These are phyloP conservation scores for Lepisosteus osseus DNA, from an alignment of 2,113 vertebrate species.

Conservation along the genomic window DNA sequence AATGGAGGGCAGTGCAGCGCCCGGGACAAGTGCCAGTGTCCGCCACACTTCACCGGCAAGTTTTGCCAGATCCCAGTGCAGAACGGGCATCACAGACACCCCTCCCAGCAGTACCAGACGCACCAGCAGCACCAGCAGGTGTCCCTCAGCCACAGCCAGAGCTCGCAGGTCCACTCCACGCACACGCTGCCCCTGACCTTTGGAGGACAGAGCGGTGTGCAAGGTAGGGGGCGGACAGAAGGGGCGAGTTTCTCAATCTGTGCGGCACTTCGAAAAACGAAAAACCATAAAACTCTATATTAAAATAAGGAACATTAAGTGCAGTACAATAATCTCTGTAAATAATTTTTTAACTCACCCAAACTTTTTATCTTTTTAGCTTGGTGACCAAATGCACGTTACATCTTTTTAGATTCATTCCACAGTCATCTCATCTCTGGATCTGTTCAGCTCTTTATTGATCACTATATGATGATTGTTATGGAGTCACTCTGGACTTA, in stretches of 20 bases:
- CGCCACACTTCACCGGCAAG: constrained; percentile 91
- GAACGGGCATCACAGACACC: constrained; percentile 55
- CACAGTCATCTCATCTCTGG: background rate
- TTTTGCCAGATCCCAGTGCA: constrained; percentile 89
- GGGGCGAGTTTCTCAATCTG: background rate
- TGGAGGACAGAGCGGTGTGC: constrained; percentile 78
- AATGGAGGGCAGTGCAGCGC: constrained; percentile 93
- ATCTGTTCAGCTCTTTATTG: background rate
- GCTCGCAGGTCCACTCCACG: constrained; percentile 85
- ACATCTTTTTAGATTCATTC: background rate
- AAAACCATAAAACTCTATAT: too few species aligned
- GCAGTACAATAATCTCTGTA: too few species aligned
- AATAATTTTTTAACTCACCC: too few species aligned
- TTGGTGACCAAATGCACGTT: background rate
- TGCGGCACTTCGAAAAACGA: too few species aligned
- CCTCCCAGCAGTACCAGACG: constrained; percentile 45
- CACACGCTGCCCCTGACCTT: constrained; percentile 91
- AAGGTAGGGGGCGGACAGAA: constrained; percentile 64
- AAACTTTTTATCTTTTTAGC: too few species aligned
- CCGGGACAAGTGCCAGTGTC: constrained; percentile 94
- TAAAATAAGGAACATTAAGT: too few species aligned
- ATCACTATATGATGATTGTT: constrained; percentile 6
- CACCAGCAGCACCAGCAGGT: constrained; percentile 64
- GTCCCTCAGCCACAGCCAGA: constrained; percentile 57
- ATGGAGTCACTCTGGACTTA: background rate